phyloP scores from a whole-genome alignment of 2,797 vertebrate genomes.

The Loriculus beryllinus region DNA sequence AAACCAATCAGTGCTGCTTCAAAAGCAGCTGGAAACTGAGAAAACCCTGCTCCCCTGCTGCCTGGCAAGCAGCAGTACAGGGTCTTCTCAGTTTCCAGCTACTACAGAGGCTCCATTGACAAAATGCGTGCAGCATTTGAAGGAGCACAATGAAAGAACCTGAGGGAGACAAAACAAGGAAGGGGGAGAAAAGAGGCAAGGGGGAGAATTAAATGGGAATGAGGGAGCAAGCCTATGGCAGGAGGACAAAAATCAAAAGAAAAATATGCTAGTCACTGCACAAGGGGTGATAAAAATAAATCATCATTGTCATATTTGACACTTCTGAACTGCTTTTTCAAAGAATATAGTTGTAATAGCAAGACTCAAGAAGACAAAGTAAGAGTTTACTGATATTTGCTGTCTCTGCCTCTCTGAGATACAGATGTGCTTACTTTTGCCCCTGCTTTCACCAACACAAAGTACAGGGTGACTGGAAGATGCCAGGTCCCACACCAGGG shows the following conservation, averaged over 20 bases:
- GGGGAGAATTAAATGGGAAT: neutral
- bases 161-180: conserved; percentile 28
- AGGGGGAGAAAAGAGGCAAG: neutral
- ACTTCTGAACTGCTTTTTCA: neutral
- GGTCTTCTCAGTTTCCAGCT: conserved; percentile 60
- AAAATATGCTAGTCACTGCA: neutral
- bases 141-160: conserved; percentile 58
- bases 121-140: conserved; percentile 30
- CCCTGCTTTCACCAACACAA: neutral
- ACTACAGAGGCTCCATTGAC: conserved; percentile 65
- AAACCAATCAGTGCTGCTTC: conserved; percentile 56
- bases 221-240: neutral
- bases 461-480: neutral
- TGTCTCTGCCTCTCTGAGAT: neutral
- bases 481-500: neutral
- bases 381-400: neutral
- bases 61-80: conserved; percentile 46
- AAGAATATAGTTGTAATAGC: neutral
- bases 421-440: neutral
- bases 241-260: neutral
- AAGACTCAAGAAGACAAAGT: neutral
- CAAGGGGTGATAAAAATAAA: neutral
- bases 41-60: conserved; percentile 57
- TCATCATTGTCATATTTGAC: neutral
- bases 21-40: conserved; percentile 68